Evolutionary conservation across 53 echinoderm and acorn worm genomes (phyloP).

Genomic region (Echinarachnius parma): DNA sequence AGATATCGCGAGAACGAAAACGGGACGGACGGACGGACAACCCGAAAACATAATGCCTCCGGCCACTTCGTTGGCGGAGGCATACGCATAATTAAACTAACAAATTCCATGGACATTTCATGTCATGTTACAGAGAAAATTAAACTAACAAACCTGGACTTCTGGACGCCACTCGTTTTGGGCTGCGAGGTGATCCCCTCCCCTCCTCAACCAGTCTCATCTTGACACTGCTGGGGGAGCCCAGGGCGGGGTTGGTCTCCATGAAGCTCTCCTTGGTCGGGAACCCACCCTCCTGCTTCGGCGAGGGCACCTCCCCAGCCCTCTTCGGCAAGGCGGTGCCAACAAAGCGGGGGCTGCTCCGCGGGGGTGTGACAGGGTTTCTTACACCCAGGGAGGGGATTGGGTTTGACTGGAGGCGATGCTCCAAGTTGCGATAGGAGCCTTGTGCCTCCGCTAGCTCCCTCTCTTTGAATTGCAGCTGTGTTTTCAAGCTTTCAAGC

Average conservation of each 20-base stretch:
- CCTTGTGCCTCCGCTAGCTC: constrained; percentile 83
- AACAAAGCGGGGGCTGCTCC: constrained; percentile 27
- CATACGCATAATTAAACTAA: no score
- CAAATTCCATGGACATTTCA: no score
- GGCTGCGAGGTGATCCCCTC: constrained; percentile 16
- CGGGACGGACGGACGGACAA: no score
- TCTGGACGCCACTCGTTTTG: constrained; percentile 15
- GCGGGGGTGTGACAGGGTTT: constrained; percentile 39
- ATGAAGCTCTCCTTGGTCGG: constrained; percentile 80
- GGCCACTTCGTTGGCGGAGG: no score
- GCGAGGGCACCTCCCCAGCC: constrained; percentile 9
- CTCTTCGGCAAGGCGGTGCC: background rate
- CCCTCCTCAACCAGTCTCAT: constrained; percentile 37
- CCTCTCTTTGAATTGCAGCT: constrained; percentile 85
- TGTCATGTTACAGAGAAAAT: no score
- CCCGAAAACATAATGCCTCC: no score
- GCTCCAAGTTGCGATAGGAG: constrained; percentile 58
- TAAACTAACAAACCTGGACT: constrained; percentile 47
- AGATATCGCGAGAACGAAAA: no score
- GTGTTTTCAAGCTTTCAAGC: constrained; percentile 84
- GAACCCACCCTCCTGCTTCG: constrained; percentile 47
- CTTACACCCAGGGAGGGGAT: background rate
- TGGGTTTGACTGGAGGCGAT: constrained; percentile 9
- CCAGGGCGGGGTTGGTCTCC: constrained; percentile 48
- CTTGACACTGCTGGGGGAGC: constrained; percentile 32